These are phyloP conservation scores for Enteromius trimaculatus DNA, from an alignment of 2,797 vertebrate species.

Conservation along the genomic window DNA sequence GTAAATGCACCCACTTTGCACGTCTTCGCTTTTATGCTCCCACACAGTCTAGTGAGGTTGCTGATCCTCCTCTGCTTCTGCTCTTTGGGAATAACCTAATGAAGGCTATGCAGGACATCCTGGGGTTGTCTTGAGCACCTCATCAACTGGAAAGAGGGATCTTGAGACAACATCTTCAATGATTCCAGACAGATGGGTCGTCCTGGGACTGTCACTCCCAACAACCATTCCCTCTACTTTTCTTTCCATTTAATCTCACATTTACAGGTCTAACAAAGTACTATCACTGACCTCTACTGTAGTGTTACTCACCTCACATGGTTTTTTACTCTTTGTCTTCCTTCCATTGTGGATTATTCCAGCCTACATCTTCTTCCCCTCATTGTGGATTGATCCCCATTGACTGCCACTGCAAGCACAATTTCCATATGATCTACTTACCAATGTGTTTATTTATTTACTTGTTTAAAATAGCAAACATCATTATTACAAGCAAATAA, in stretches of 20 bases:
- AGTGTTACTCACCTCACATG: neutral
- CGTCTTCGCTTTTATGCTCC: neutral
- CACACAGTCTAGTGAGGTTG: neutral
- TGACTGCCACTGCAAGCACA: neutral
- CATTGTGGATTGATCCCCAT: neutral
- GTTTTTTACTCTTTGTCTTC: neutral
- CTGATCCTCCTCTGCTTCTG: neutral
- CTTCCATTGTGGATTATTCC: conserved; percentile 1
- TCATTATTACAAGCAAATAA: neutral
- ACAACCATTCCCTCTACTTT: neutral
- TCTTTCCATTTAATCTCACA: neutral
- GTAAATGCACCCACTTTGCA: neutral
- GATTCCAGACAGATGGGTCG: neutral
- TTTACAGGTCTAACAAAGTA: neutral
- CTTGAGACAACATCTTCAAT: neutral
- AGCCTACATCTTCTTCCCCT: neutral
- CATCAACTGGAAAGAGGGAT: neutral
- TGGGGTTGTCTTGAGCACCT: neutral
- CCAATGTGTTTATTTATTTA: too few species aligned
- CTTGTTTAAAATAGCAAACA: neutral
- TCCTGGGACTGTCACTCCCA: neutral
- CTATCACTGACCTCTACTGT: neutral
- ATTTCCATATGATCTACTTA: neutral
- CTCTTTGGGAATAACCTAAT: neutral
- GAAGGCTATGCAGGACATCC: neutral